phyloP scores from a whole-genome alignment of 2,113 vertebrate genomes.

The Bos javanicus region DNA sequence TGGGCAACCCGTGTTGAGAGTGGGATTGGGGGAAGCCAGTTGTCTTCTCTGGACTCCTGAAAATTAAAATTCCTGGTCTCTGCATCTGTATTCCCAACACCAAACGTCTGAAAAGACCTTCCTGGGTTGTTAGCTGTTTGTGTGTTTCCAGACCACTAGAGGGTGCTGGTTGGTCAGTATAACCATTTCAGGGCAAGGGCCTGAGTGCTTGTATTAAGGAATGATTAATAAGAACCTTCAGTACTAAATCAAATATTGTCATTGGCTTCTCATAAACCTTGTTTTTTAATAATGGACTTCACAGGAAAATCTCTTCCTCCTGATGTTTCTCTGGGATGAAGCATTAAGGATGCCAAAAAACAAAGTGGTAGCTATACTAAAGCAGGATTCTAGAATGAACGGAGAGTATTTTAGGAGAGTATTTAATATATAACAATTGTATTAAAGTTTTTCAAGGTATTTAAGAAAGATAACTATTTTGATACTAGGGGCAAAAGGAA shows the following conservation, averaged over 20 bases:
- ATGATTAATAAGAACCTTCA: neutral
- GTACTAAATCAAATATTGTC: neutral
- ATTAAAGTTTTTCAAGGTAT: slow-evolving; percentile 64
- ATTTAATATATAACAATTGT: slow-evolving; percentile 78
- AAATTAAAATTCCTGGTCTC: neutral
- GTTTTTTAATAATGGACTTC: neutral
- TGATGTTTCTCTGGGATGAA: slow-evolving; percentile 9
- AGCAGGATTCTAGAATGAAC: neutral
- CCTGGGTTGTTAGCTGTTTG: neutral
- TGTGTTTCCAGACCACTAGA: slow-evolving; percentile 8
- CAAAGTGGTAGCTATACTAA: neutral
- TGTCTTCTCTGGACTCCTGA: neutral
- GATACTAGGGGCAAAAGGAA: slow-evolving; percentile 43
- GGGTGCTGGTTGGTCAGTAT: neutral
- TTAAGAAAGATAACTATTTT: slow-evolving; percentile 76
- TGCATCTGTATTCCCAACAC: neutral
- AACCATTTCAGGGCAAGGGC: neutral
- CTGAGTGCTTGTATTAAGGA: neutral
- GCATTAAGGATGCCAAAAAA: neutral
- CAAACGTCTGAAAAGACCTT: neutral
- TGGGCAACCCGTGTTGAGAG: neutral
- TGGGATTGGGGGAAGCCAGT: neutral
- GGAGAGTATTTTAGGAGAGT: neutral
- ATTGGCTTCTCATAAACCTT: neutral
- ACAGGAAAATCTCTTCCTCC: slow-evolving; percentile 9